Base-by-base conservation (phyloP, 2,888 invertebrate genomes). In the Biston stratarius region DNA sequence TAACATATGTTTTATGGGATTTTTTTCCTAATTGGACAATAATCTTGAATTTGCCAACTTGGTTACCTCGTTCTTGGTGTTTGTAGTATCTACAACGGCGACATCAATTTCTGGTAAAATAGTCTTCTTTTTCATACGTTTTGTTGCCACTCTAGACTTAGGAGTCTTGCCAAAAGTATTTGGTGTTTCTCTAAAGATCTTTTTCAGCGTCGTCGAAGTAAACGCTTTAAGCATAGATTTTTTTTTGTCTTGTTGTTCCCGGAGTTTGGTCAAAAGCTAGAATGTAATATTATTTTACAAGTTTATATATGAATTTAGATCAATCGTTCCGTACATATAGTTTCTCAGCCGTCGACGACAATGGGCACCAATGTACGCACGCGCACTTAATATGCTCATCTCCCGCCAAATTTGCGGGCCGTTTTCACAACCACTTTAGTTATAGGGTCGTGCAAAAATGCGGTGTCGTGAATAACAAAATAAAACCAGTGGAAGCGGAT, bases 221-320 rank as follows among this genome's bases (percentile, higher is more conserved):
- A n/a, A 45, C 24, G 8, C 10, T 56, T 40, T 55, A 3, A 10
- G 1, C 38, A 11, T 3, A 15, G 15, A 15, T 38, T 0, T 5
- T 15, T 33, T 49, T 42, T 49, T 40, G 24, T n/a, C 24, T 15
- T 24, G 47, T 11, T 59, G 49, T n/a, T 40, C 38, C 15, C 42
- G 59, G 10, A 59, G 59, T 48, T 59, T 59, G 11, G 10, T 42
- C 40, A 59, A 36, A 36, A 59, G 38, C 59, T 59, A 10, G 5
- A 60, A 60, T 7, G 0, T 9, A 56, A 53, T 0, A 5, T 34
- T n/a, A 15, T n/a, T n/a, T n/a, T n/a, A n/a, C n/a, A n/a, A n/a
- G n/a, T n/a, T n/a, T n/a, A n/a, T n/a, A n/a, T n/a, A n/a, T n/a
- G n/a, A n/a, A n/a, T n/a, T n/a, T n/a, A n/a, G n/a, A n/a, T n/a